phyloP scores from a whole-genome alignment of 2,797 vertebrate species.

The Yasuhikotakia modesta region DNA sequence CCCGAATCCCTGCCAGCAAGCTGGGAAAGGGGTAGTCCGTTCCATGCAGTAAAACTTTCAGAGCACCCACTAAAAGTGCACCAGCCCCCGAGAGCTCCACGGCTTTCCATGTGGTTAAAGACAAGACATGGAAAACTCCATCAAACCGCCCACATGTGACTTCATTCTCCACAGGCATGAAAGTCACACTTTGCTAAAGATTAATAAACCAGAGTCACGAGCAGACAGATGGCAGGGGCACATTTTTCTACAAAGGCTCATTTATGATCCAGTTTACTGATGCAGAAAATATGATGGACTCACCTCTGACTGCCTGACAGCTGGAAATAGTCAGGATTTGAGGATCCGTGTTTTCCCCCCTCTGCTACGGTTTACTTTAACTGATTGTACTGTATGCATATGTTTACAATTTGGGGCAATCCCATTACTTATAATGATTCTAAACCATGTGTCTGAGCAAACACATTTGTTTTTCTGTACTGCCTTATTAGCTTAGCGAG shows the following conservation, averaged over 20 bases:
- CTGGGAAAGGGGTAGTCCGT: slow-evolving; percentile 55
- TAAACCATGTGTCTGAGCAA: slow-evolving; percentile 74
- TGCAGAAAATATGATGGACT: slow-evolving; percentile 77
- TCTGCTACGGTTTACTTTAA: slow-evolving; percentile 73
- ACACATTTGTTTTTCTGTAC: slow-evolving; percentile 73
- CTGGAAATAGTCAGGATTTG: slow-evolving; percentile 77
- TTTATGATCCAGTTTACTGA: slow-evolving; percentile 72
- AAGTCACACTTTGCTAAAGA: slow-evolving; percentile 71
- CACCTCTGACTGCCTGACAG: slow-evolving; percentile 70
- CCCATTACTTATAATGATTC: slow-evolving; percentile 77
- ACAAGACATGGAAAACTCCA: slow-evolving; percentile 68
- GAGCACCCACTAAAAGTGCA: slow-evolving; percentile 60
- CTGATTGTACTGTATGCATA: slow-evolving; percentile 77
- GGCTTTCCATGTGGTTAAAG: slow-evolving; percentile 65
- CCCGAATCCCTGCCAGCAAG: slow-evolving; percentile 23
- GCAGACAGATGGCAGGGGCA: slow-evolving; percentile 38
- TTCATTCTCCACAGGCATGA: slow-evolving; percentile 71
- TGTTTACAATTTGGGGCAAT: slow-evolving; percentile 80
- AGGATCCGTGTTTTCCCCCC: slow-evolving; percentile 65
- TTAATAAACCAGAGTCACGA: slow-evolving; percentile 55
- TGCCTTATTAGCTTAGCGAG: slow-evolving; percentile 69
- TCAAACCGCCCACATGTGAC: slow-evolving; percentile 65
- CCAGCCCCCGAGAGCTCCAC: slow-evolving; percentile 55
- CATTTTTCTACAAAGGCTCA: slow-evolving; percentile 64
- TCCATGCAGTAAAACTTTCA: slow-evolving; percentile 53